Evolutionary conservation across 2,113 vertebrate species (phyloP).

Genomic region (Charadrius vociferus): DNA sequence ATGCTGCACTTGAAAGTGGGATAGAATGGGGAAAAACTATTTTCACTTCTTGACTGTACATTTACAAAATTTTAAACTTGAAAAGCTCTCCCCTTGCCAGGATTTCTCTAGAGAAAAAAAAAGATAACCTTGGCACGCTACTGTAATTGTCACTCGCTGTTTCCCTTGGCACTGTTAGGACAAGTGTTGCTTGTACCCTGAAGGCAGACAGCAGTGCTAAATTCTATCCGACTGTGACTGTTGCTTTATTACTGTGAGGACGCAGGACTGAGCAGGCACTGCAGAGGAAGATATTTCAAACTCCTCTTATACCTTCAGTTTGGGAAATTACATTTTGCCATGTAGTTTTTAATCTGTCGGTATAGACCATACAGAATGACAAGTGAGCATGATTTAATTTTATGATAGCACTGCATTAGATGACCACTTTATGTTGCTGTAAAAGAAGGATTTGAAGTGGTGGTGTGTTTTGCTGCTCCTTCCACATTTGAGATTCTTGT

Average conservation of each 20-base stretch:
- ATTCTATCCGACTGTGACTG: constrained; percentile 23
- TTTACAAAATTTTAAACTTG: background rate
- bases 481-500: background rate
- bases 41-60: background rate
- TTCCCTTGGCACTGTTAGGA: constrained; percentile 11
- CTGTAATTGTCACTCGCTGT: background rate
- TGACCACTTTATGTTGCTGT: constrained; percentile 65
- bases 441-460: constrained; percentile 63
- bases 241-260: constrained; percentile 21
- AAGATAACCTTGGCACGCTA: constrained; percentile 40
- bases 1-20: background rate
- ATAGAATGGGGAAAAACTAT: background rate
- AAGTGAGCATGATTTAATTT: constrained; percentile 69
- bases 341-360: constrained; percentile 68
- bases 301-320: constrained; percentile 50
- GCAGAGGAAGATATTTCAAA: constrained; percentile 63
- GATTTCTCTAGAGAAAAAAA: background rate
- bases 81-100: background rate
- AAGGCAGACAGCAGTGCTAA: constrained; percentile 43
- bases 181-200: constrained; percentile 25
- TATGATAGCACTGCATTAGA: constrained; percentile 59
- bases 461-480: constrained; percentile 34
- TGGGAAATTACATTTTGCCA: constrained; percentile 70
- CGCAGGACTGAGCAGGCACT: background rate
- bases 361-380: constrained; percentile 46